Evolutionary conservation across 1,140 invertebrate species (phyloP).

Genomic region (Spodoptera litura): DNA sequence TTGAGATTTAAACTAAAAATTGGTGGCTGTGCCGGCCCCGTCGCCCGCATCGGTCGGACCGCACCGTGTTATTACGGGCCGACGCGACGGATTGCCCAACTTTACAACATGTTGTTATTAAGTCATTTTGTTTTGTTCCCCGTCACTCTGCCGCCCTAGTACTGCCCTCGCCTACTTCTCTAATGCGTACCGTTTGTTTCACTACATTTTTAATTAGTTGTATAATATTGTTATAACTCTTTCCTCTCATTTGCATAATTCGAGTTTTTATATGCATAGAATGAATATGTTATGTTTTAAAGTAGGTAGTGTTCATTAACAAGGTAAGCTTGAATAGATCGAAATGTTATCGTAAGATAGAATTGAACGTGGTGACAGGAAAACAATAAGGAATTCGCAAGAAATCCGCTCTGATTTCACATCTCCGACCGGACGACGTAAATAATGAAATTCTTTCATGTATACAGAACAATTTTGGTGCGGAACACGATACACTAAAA

Average conservation of each 20-base stretch:
- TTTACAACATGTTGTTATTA: conserved; percentile 46
- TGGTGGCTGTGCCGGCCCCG: conserved; percentile 18
- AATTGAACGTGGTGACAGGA: background rate
- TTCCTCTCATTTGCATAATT: conserved; percentile 18
- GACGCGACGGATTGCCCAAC: conserved; percentile 47
- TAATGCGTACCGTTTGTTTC: background rate
- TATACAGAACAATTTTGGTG: conserved; percentile 7
- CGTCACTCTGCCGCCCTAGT: conserved; percentile 27
- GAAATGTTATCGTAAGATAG: background rate
- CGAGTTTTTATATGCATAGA: conserved; percentile 11
- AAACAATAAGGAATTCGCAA: background rate
- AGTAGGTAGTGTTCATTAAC: background rate
- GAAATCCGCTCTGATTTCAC: conserved; percentile 1
- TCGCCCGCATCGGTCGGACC: conserved; percentile 44
- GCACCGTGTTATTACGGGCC: conserved; percentile 40
- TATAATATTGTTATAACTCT: conserved; percentile 14
- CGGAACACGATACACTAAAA: conserved; percentile 14
- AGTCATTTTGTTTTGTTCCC: conserved; percentile 46
- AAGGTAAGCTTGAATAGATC: no score
- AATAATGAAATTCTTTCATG: conserved; percentile 12
- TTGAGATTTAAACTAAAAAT: conserved; percentile 35
- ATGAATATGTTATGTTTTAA: background rate
- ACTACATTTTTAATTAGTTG: conserved; percentile 17
- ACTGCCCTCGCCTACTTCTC: conserved; percentile 11
- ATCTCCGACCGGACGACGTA: background rate